Base-by-base conservation (phyloP, 2,113 vertebrate species). In the Scomber colias region DNA sequence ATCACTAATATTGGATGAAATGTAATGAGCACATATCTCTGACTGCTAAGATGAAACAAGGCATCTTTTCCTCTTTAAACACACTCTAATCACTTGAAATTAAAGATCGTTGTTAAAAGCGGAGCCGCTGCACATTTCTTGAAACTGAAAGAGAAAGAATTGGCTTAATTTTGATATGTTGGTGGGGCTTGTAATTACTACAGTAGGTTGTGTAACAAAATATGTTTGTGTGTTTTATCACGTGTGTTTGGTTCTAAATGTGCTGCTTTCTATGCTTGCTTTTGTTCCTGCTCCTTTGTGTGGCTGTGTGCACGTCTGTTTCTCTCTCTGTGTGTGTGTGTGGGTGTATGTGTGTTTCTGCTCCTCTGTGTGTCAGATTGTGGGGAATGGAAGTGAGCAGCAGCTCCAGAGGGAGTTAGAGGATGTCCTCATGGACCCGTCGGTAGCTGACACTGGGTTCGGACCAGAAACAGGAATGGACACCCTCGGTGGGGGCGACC, bases 301-400 rank as follows among this genome's bases (percentile, higher is more conserved):
- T 76, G 65, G 15, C 11, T 85, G 53, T 45, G 45, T 77, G 17
- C 35, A 51, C 24, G 19, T 49, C 3, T 49, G 17, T 72, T 27
- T 62, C 54, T 70, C 30, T 53, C 3, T 60, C 54, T 70, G 30
- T 53, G 5, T 60, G 12, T 61, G 45, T 64, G 66, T 75, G 77
- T 77, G 35, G 73, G 68, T 67, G 46, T 82, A 62, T 51, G 19
- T 50, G 48, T 62, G 49, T 60, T 15, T 50, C 9, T 61, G 2
- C 48, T 19, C 49, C 13, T 71, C 11, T 71, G 13, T 53, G 9
- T 35, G 15, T 75, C 84, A 99, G 97, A 99, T 99, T 77, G 96
- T 98, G 92, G 98, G 98, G 68, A 99, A 99, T 96, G 98, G 98
- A 86, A 99, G 97, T 73, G 97, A 99, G 73, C 98, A 99, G 95